Base-by-base conservation (phyloP, 2,797 vertebrate genomes). In the Peromyscus attwateri region DNA sequence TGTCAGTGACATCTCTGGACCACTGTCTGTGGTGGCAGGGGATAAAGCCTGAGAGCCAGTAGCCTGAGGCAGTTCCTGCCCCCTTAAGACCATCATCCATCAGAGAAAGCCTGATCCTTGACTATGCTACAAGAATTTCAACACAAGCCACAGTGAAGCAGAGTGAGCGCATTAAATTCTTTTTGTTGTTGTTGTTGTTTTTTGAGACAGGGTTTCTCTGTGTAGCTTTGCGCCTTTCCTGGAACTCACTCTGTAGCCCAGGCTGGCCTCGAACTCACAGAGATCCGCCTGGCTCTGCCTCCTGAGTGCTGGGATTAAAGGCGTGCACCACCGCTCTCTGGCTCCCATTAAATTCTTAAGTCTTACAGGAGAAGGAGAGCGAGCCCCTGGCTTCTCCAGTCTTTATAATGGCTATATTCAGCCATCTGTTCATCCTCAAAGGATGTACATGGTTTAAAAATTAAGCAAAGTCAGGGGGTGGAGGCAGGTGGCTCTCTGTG, bases 261-360 rank as follows among this genome's bases (percentile, higher is more conserved):
- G 13, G 52, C 52, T 52, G 52, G 52, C 52, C 52, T 52, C 0
- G 13, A 52, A 52, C 52, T 52, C 52, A 14, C 13, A 52, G 52
- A 52, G 52, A 52, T 52, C 52, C 52, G 0, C 52, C 52, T 52
- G 52, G 0, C 52, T 52, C 52, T 52, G 12, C 52, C 52, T 52
- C 52, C 52, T 14, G 52, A 52, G 52, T 52, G 52, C 52, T 52
- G 52, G 52, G 52, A 14, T 52, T 52, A 52, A 14, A 52, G 52
- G 52, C 13, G 3, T 52, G 52, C 2, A 13, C 52, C 52, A 52
- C 52, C 52, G 11, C 13, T 0, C 3, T 0, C 52, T 2, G 52
- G 13, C 52, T 52, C 49, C 49, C 40, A 40, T 73, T 88, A 43
- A 88, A 40, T 88, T 40, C 10, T 75, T 34, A 11, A 88, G 27